phyloP scores from a whole-genome alignment of 37 sponge, comb jelly and placozoan genomes.

The Tethya wilhelma region DNA sequence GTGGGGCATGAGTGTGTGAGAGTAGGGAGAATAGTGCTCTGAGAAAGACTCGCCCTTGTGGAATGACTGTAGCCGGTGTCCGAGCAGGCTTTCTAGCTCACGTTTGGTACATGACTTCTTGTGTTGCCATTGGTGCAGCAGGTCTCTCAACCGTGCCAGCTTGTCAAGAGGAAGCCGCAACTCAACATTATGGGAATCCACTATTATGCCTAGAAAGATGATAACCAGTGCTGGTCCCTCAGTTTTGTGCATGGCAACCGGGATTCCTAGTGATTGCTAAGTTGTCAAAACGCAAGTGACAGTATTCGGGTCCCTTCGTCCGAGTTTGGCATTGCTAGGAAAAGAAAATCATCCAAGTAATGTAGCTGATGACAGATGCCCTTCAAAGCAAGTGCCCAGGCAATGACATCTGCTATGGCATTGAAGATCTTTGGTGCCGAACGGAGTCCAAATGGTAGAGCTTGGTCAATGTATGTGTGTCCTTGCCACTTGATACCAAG shows the following conservation, averaged over 20 bases:
- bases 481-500: slow-evolving; percentile 16
- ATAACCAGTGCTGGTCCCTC: neutral
- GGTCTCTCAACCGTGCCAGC: neutral
- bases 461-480: neutral
- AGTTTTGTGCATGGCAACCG: neutral
- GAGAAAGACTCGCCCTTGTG: neutral
- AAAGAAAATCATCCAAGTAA: neutral
- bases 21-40: neutral
- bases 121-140: neutral
- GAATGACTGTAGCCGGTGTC: neutral
- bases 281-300: neutral
- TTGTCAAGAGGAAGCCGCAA: neutral
- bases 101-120: neutral
- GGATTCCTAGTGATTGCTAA: neutral
- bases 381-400: too few relatives aligned
- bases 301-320: neutral
- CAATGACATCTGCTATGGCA: neutral
- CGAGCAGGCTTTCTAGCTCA: neutral
- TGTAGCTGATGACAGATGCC: neutral
- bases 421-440: neutral
- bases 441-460: slow-evolving; percentile 9
- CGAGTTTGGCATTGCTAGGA: neutral
- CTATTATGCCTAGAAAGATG: neutral
- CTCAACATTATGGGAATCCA: neutral
- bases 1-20: neutral